Conservation (phyloP, 35 echinoderm and acorn worm genomes). For the Patiria miniata region DNA sequence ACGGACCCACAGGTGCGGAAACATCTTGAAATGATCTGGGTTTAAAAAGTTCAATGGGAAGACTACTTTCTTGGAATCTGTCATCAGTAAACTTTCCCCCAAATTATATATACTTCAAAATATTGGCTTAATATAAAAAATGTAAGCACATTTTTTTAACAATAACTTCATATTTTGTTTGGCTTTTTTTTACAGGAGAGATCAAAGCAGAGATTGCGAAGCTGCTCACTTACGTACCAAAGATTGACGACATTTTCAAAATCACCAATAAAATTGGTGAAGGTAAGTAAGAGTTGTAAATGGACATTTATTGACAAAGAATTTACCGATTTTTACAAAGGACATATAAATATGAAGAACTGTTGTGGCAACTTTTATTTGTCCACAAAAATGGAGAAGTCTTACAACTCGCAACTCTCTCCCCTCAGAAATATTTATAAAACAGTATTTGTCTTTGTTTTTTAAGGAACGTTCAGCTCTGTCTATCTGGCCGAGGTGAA, state of each 20-base stretch:
- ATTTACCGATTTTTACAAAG: too few relatives aligned
- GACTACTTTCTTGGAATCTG: too few relatives aligned
- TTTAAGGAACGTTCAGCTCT: slow-evolving; percentile 91
- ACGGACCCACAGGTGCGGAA: background rate
- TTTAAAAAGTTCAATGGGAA: too few relatives aligned
- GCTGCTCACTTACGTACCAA: slow-evolving; percentile 67
- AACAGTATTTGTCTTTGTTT: background rate
- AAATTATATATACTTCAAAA: too few relatives aligned
- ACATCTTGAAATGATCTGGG: background rate
- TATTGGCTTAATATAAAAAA: too few relatives aligned
- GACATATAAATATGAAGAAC: too few relatives aligned
- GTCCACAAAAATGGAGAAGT: background rate
- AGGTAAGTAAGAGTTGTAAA: slow-evolving; percentile 47
- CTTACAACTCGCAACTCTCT: background rate
- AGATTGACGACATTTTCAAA: slow-evolving; percentile 69
- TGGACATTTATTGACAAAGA: background rate
- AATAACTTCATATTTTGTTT: too few relatives aligned
- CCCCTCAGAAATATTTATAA: background rate
- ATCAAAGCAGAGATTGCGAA: slow-evolving; percentile 46
- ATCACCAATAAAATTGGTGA: slow-evolving; percentile 88
- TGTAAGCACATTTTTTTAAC: too few relatives aligned
- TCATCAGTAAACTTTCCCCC: too few relatives aligned
- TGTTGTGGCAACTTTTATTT: too few relatives aligned
- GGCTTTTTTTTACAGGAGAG: slow-evolving; percentile 54
- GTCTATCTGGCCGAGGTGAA: slow-evolving; percentile 81